Conservation (phyloP, 2,888 invertebrate genomes). For the Epistrophe grossulariae region DNA sequence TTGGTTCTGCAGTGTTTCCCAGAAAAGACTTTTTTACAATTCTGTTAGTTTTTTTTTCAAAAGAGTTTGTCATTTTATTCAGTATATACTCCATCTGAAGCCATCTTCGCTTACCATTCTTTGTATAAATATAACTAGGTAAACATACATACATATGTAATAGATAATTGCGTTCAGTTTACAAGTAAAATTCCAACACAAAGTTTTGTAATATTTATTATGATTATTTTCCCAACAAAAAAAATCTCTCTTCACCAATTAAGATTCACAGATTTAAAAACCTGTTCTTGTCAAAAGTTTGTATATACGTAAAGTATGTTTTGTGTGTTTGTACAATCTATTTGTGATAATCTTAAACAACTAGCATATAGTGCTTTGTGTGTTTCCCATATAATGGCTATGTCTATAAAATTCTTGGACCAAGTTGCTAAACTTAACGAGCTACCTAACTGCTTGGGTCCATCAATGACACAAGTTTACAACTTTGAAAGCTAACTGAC, state of each 20-base stretch:
- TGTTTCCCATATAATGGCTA: not conserved
- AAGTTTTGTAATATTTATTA: not conserved
- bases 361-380: not conserved
- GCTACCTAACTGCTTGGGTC: slow-evolving; percentile 55
- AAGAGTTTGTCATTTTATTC: too few relatives aligned
- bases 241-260: not conserved
- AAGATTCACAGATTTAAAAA: slow-evolving; percentile 13
- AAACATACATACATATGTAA: too few relatives aligned
- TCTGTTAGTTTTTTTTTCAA: too few relatives aligned
- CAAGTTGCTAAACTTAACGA: slow-evolving; percentile 52
- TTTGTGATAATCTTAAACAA: slow-evolving; percentile 35
- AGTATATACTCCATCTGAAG: too few relatives aligned
- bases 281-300: slow-evolving; percentile 7
- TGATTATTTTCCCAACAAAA: not conserved
- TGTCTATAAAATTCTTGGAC: slow-evolving; percentile 25
- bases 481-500: slow-evolving; percentile 40
- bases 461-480: slow-evolving; percentile 61
- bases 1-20: too few relatives aligned
- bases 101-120: too few relatives aligned
- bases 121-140: too few relatives aligned
- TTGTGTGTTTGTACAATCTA: not conserved
- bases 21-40: too few relatives aligned
- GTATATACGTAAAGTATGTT: not conserved
- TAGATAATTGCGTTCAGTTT: too few relatives aligned
- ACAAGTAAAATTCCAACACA: too few relatives aligned